Base-by-base conservation (phyloP, 2,797 vertebrate genomes). In the Gymnoscopelus braueri region DNA sequence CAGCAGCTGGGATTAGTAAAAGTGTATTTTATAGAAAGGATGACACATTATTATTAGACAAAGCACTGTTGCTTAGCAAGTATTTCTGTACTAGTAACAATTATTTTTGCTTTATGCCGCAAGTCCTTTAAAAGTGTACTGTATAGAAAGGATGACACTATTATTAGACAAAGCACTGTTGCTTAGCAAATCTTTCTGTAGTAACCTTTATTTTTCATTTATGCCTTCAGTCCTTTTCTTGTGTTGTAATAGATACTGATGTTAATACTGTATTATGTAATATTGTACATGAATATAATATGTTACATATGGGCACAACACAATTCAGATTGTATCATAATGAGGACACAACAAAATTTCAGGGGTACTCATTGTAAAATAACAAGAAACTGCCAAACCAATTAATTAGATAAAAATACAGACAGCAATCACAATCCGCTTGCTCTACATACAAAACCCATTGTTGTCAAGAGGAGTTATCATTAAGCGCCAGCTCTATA, bases 41-140 rank as follows among this genome's bases (percentile, higher is more conserved):
- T 80, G 83, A 86, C 62, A 88, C 81, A 77, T 78, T 79, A 75
- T 79, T 83, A 71, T 77, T 44, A 44, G 39, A 69, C 67, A n/a
- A 15, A 8, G 8, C 12, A n/a, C 67, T 75, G 32, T 78, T 83
- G 74, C 81, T 80, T 65, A 84, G 87, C 72, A 82, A 55, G 69
- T 63, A 44, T 44, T 44, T 44, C 39, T 4, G 26, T 29, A 26
- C 26, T 26, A 29, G 26, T 44, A 44, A 44, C 39, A 44, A 44
- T 44, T 44, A 44, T 44, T 7, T 9, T 44, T 6, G 6, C 35
- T 39, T 39, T 39, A 39, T 67, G 11, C 67, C 70, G 65, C 39
- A 35, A 49, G 65, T 9, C 7, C 60, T 57, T 57, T 74, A 23
- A 70, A 58, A 60, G 44, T 70, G 39, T 24, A 44, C 8, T 8